Percentiles rank a stretch among this genome's conserved stretches.
Evolutionary conservation across 37 sponge, comb jelly and placozoan genomes (phyloP).

Genomic region (Crambe crambe): DNA sequence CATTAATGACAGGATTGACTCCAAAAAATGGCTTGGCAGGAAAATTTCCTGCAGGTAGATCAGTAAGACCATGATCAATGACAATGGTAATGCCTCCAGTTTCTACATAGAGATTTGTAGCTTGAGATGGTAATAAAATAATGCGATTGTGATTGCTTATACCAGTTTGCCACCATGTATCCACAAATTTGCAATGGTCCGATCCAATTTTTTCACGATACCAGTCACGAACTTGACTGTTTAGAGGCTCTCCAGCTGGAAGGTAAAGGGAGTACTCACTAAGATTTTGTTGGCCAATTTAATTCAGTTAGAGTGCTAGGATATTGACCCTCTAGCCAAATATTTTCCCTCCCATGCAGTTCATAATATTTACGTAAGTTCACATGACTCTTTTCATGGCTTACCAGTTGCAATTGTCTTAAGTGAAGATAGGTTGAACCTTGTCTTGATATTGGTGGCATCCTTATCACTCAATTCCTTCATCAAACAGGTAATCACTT

Average conservation of each 20-base stretch:
- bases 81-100: too few species aligned
- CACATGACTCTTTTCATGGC: too few species aligned
- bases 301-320: neutral
- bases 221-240: constrained; percentile 26
- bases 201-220: neutral
- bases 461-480: neutral
- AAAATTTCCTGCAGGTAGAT: neutral
- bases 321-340: neutral
- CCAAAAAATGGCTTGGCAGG: neutral
- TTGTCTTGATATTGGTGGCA: neutral
- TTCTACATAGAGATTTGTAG: neutral
- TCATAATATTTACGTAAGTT: too few species aligned
- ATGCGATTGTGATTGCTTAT: neutral
- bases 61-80: neutral
- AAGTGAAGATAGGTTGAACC: neutral
- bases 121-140: neutral
- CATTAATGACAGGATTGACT: neutral
- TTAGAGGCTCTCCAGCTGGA: constrained; percentile 54
- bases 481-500: neutral
- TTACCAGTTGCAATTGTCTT: constrained; percentile 5
- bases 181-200: neutral
- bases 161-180: constrained; percentile 28
- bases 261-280: neutral
- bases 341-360: too few species aligned
- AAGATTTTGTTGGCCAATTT: neutral